Evolutionary conservation across 2,113 vertebrate genomes (phyloP).

Genomic region (Chaetodon auriga): DNA sequence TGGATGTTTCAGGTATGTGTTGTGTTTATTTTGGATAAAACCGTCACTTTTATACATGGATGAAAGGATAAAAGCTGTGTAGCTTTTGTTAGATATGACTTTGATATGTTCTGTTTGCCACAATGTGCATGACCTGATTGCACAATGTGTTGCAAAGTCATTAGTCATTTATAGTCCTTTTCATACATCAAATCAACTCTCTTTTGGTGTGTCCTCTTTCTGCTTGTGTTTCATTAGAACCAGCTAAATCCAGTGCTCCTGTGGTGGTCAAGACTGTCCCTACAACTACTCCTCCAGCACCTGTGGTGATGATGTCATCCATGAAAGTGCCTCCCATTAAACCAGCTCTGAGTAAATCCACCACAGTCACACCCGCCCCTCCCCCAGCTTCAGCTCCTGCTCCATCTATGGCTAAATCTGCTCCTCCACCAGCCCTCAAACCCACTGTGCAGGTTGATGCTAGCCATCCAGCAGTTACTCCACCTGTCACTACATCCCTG

Average conservation of each 20-base stretch:
- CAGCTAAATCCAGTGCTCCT: conserved; percentile 76
- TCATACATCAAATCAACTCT: not conserved
- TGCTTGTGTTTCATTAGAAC: conserved; percentile 75
- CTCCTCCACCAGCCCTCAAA: conserved; percentile 53
- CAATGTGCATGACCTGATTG: too few species aligned
- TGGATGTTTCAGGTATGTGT: conserved; percentile 86
- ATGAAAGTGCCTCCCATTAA: conserved; percentile 82
- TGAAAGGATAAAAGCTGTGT: not conserved
- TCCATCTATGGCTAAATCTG: conserved; percentile 57
- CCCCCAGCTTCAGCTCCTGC: conserved; percentile 60
- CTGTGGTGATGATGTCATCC: conserved; percentile 83
- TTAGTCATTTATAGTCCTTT: not conserved
- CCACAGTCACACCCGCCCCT: conserved; percentile 50
- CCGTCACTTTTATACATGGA: not conserved
- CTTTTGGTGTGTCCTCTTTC: not conserved
- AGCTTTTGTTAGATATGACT: too few species aligned
- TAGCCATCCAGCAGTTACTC: conserved; percentile 8
- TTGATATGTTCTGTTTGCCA: too few species aligned
- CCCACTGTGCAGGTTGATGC: conserved; percentile 41
- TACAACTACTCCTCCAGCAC: conserved; percentile 68
- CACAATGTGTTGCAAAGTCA: too few species aligned
- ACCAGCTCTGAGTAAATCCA: conserved; percentile 75
- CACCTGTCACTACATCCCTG: conserved; percentile 5
- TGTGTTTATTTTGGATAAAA: not conserved
- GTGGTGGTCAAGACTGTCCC: conserved; percentile 84